phyloP scores from a whole-genome alignment of 2,888 invertebrate species.

The Ectemnius lituratus region DNA sequence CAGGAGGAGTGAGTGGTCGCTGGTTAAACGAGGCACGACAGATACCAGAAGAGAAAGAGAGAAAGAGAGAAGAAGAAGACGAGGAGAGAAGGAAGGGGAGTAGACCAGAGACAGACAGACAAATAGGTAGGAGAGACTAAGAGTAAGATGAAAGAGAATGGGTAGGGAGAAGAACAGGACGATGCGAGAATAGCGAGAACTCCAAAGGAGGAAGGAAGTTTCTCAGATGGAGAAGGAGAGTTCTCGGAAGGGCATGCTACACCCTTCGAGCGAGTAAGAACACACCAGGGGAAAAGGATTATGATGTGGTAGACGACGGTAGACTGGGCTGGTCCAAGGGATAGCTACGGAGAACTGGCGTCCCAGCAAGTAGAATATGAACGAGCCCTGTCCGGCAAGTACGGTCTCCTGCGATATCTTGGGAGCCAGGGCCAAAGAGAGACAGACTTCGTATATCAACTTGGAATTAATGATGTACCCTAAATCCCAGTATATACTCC shows the following conservation, averaged over 20 bases:
- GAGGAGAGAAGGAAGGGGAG: constrained; percentile 34
- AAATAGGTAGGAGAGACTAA: constrained; percentile 43
- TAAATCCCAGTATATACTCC: too few relatives aligned
- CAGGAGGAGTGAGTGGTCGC: not conserved
- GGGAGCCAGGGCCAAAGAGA: not conserved
- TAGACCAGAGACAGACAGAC: constrained; percentile 42
- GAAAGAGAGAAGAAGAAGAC: constrained; percentile 9
- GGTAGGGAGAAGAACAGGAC: constrained; percentile 16
- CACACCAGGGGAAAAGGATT: constrained; percentile 21
- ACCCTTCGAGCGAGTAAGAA: constrained; percentile 18
- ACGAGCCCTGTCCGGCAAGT: constrained; percentile 10
- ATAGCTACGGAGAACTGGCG: not conserved
- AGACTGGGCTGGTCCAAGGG: constrained; percentile 14
- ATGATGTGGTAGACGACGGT: constrained; percentile 18
- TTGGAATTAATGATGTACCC: too few relatives aligned
- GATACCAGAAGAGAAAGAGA: constrained; percentile 23
- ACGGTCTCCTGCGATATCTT: not conserved
- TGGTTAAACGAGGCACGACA: constrained; percentile 9
- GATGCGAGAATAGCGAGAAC: constrained; percentile 13
- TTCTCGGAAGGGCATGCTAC: not conserved
- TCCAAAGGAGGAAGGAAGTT: constrained; percentile 23
- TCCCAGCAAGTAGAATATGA: constrained; percentile 18
- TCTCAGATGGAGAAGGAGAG: constrained; percentile 26
- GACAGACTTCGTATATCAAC: too few relatives aligned
- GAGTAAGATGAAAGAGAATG: constrained; percentile 25